Evolutionary conservation across 2,113 vertebrate species (phyloP).

Genomic region (Sander vitreus): DNA sequence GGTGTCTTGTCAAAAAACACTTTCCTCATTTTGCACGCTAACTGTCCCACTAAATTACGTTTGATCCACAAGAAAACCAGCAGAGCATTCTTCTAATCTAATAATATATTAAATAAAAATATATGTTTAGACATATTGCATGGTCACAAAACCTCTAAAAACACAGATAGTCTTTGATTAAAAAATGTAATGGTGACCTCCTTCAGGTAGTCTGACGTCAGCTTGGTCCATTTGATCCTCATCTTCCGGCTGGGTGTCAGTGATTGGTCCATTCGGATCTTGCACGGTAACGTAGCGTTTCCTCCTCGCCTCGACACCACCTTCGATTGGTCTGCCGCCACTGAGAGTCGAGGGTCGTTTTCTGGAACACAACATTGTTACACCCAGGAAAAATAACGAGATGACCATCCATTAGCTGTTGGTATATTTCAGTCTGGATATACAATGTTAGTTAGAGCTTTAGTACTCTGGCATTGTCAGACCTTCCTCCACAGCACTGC

Average conservation of each 20-base stretch:
- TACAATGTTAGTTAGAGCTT: neutral
- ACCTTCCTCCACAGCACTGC: too few species aligned
- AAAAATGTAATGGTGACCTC: slow-evolving; percentile 76
- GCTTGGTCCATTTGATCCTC: slow-evolving; percentile 98
- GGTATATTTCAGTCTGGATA: neutral
- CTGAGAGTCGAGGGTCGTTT: slow-evolving; percentile 89
- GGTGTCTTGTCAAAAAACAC: too few species aligned
- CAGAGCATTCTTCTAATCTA: neutral
- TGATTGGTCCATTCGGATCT: slow-evolving; percentile 88
- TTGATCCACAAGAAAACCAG: neutral
- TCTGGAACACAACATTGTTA: slow-evolving; percentile 77
- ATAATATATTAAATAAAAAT: too few species aligned
- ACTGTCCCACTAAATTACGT: neutral
- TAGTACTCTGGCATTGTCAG: too few species aligned
- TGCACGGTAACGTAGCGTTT: slow-evolving; percentile 93
- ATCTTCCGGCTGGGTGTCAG: slow-evolving; percentile 87
- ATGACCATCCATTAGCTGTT: neutral
- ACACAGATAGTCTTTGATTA: neutral
- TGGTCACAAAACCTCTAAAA: neutral
- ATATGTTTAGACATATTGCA: too few species aligned
- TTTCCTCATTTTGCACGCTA: neutral
- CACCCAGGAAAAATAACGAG: neutral
- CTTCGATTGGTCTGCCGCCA: slow-evolving; percentile 89
- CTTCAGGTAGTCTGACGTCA: slow-evolving; percentile 96
- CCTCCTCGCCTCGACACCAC: slow-evolving; percentile 91